These are phyloP conservation scores for Listrodromus nycthemerus DNA, from an alignment of 2,888 invertebrate genomes.

Conservation along the genomic window DNA sequence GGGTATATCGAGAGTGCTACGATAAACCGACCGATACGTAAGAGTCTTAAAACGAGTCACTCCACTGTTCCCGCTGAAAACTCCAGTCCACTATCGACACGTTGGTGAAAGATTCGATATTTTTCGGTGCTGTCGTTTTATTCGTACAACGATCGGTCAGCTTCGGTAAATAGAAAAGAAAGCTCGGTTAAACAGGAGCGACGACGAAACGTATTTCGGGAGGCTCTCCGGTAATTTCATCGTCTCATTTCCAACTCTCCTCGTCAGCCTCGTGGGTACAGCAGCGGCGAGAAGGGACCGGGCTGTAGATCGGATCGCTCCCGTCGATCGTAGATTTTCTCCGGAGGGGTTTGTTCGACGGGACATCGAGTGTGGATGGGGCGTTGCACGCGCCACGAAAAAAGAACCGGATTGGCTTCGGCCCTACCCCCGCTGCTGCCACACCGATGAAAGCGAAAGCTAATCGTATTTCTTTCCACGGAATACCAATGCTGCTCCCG, in stretches of 20 bases:
- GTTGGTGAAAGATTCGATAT: too few species aligned
- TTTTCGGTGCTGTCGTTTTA: too few species aligned
- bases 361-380: constrained; percentile 56
- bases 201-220: background rate
- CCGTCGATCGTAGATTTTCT: constrained; percentile 53
- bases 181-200: background rate
- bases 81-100: too few species aligned
- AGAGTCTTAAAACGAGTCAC: too few species aligned
- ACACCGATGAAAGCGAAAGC: constrained; percentile 71
- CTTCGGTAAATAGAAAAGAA: background rate
- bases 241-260: constrained; percentile 34
- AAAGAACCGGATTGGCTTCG: constrained; percentile 54
- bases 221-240: constrained; percentile 52
- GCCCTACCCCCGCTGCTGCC: constrained; percentile 69
- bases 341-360: constrained; percentile 48
- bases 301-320: constrained; percentile 12
- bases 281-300: background rate
- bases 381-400: constrained; percentile 50
- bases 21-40: too few species aligned
- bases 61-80: too few species aligned
- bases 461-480: constrained; percentile 76
- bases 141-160: too few species aligned
- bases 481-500: constrained; percentile 74
- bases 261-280: constrained; percentile 4
- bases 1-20: too few species aligned